Evolutionary conservation across 2,797 vertebrate genomes (phyloP).

Genomic region (Jordanella pulchra): DNA sequence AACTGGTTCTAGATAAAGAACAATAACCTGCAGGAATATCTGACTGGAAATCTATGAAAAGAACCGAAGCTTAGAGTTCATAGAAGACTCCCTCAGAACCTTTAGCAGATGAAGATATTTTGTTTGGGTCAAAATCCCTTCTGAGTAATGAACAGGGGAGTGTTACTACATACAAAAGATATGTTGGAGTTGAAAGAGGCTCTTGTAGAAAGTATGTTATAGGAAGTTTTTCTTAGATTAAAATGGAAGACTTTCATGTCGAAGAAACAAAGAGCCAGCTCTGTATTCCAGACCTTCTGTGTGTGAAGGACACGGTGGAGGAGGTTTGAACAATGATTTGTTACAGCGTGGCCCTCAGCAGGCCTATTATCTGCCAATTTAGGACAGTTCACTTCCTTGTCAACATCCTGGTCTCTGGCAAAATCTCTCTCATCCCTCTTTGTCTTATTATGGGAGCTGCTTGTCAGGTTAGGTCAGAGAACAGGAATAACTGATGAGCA

Average conservation of each 20-base stretch:
- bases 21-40: background rate
- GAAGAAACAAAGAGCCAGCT: conserved; percentile 26
- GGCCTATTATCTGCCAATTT: conserved; percentile 61
- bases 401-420: conserved; percentile 65
- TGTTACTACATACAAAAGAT: background rate
- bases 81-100: background rate
- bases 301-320: conserved; percentile 21
- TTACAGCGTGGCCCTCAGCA: conserved; percentile 41
- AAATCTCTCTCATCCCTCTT: conserved; percentile 60
- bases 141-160: background rate
- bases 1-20: background rate
- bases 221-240: background rate
- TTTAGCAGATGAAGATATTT: background rate
- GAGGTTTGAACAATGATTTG: conserved; percentile 37
- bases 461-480: conserved; percentile 72
- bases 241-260: conserved; percentile 7
- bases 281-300: conserved; percentile 39
- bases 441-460: conserved; percentile 68
- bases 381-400: conserved; percentile 67
- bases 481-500: conserved; percentile 70
- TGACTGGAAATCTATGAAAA: background rate
- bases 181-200: background rate
- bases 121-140: background rate
- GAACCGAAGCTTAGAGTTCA: background rate
- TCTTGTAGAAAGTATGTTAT: background rate